Evolutionary conservation across 2,113 vertebrate genomes (phyloP).

Genomic region (Chlorodrepanis virens): DNA sequence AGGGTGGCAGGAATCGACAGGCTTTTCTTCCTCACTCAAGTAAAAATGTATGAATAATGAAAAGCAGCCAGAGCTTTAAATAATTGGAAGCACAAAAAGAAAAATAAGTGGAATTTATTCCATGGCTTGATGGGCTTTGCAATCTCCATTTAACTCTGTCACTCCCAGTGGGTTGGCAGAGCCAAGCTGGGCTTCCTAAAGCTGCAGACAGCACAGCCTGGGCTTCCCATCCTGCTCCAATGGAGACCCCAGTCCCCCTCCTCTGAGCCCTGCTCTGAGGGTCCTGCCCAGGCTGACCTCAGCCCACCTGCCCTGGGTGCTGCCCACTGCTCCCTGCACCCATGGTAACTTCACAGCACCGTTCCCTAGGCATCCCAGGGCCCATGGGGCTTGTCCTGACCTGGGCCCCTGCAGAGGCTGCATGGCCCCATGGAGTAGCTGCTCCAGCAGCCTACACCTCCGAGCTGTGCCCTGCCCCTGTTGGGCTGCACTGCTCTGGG

Average conservation of each 20-base stretch:
- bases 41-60: neutral
- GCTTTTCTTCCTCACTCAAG: neutral
- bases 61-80: neutral
- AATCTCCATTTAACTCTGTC: neutral
- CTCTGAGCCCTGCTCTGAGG: neutral
- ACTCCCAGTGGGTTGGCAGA: neutral
- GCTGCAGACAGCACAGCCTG: neutral
- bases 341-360: neutral
- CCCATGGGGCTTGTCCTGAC: neutral
- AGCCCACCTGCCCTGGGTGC: neutral
- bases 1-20: neutral
- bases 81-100: neutral
- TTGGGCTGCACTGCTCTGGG: neutral
- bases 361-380: neutral
- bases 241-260: neutral
- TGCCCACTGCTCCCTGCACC: neutral
- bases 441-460: neutral
- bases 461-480: neutral
- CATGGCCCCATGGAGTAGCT: fast-evolving
- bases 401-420: neutral
- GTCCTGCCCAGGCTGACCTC: neutral
- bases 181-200: neutral
- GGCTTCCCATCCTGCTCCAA: too few species aligned
- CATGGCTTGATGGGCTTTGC: neutral
- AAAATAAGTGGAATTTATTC: neutral